These are phyloP conservation scores for Cabera pusaria DNA, from an alignment of 2,888 invertebrate genomes.

Conservation along the genomic window DNA sequence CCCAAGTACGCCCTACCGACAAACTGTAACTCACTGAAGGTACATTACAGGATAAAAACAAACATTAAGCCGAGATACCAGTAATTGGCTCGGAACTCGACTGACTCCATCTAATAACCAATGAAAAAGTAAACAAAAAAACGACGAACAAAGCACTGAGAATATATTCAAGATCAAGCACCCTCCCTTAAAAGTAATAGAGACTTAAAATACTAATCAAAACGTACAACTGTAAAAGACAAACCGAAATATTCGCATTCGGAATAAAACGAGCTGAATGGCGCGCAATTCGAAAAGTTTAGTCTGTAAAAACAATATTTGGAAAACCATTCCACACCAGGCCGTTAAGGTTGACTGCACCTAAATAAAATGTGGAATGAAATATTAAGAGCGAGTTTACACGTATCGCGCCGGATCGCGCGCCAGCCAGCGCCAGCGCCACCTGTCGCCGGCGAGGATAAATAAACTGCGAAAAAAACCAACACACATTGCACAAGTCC, in stretches of 20 bases:
- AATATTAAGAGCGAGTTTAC: conserved; percentile 67
- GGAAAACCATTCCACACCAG: conserved; percentile 34
- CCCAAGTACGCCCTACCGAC: conserved; percentile 22
- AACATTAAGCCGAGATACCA: conserved; percentile 38
- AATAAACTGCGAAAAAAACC: conserved; percentile 56
- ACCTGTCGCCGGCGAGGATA: conserved; percentile 67
- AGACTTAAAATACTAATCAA: conserved; percentile 16
- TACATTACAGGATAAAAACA: conserved; percentile 37
- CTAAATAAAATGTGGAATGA: conserved; percentile 64
- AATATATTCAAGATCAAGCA: conserved; percentile 16
- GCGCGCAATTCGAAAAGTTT: conserved; percentile 26
- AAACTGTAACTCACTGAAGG: conserved; percentile 33
- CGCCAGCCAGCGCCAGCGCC: conserved; percentile 48
- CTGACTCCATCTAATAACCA: conserved; percentile 32
- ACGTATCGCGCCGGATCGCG: conserved; percentile 61
- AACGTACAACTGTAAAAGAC: conserved; percentile 15
- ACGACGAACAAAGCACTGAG: conserved; percentile 32
- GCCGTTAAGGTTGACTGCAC: conserved; percentile 45
- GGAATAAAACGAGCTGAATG: conserved; percentile 24
- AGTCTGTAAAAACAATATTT: conserved; percentile 38
- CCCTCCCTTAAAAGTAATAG: conserved; percentile 12
- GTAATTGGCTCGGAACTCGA: conserved; percentile 54
- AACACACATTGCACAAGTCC: conserved; percentile 39
- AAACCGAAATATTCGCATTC: conserved; percentile 15
- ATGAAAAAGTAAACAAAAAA: conserved; percentile 37